Base-by-base conservation (phyloP, 2,888 invertebrate species). In the Cataglyphis cursor region DNA sequence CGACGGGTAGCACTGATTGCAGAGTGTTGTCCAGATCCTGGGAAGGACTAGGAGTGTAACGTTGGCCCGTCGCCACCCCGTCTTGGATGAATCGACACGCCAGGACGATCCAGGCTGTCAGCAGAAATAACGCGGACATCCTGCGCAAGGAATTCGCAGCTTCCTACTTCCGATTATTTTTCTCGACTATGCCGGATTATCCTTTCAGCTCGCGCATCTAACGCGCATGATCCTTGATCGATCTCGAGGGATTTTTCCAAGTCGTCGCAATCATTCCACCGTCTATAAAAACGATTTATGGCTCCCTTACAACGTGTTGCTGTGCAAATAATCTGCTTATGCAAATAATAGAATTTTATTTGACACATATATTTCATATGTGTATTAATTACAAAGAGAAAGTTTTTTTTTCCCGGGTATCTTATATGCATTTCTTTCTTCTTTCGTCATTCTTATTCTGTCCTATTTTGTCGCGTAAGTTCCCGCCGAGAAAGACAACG, bases 11-110 rank as follows among this genome's bases (percentile, higher is more conserved):
- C 78, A 87, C 88, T 62, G 92, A 89, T 86, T 92, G 93, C 82
- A 90, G 82, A 72, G 91, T 91, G 75, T 93, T 92, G 82, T 93
- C 92, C 76, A 90, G 82, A 68, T 93, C 92, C 80, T 90, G 93
- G 5, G 85, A 61, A 18, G 91, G 83, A 59, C 88, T 87, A 70
- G 91, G 85, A 41, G 87, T 90, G 73, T 87, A 89, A 31, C 91
- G 90, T 86, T 89, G 90, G 24, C 88, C 88, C 28, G 88, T 88
- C 51, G 88, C 82, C 64, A 85, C 83, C 35, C 74, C 87, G 38
- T 90, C 91, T 64, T 86, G 85, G 18, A 84, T 51, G 3, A 82
- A 74, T n/a, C 62, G 81, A 68, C 73, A 78, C 28, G 85, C 82
- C 48, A 90, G 78, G 35, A 90, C 75, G 35, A 87, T 62, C 21